Evolutionary conservation across 2,888 invertebrate genomes (phyloP).

Genomic region (Lutraria lutraria): DNA sequence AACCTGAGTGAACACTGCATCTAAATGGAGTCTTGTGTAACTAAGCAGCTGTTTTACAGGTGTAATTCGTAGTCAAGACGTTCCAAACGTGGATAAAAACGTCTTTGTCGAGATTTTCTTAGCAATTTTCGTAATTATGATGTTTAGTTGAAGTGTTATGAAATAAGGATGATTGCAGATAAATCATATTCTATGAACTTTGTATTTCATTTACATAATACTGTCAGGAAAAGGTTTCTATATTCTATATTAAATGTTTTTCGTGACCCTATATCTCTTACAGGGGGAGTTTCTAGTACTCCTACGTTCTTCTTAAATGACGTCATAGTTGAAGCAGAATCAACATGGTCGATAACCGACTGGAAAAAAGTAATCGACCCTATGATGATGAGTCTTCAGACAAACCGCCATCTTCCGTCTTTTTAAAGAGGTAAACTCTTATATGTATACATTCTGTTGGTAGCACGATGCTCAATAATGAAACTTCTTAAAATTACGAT

Average conservation of each 20-base stretch:
- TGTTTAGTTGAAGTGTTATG: neutral
- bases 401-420: too few species aligned
- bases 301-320: conserved; percentile 80
- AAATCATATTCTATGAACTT: neutral
- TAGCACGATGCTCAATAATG: too few species aligned
- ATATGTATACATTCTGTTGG: too few species aligned
- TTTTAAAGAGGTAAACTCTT: too few species aligned
- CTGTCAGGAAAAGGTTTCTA: neutral
- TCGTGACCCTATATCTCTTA: neutral
- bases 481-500: too few species aligned
- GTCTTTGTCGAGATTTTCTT: neutral
- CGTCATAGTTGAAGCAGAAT: conserved; percentile 73
- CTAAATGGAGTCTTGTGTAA: neutral
- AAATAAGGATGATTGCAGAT: neutral
- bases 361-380: conserved; percentile 78
- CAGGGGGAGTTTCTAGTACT: conserved; percentile 78
- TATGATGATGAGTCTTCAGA: neutral
- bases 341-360: conserved; percentile 72
- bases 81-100: neutral
- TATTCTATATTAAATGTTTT: neutral
- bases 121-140: neutral
- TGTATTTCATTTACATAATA: neutral
- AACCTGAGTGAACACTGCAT: neutral
- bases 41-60: neutral
- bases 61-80: neutral